Evolutionary conservation across 2,888 invertebrate species (phyloP), one percentile per base, ranked within the genome.

Genomic region (Sphecodes monilicornis): DNA sequence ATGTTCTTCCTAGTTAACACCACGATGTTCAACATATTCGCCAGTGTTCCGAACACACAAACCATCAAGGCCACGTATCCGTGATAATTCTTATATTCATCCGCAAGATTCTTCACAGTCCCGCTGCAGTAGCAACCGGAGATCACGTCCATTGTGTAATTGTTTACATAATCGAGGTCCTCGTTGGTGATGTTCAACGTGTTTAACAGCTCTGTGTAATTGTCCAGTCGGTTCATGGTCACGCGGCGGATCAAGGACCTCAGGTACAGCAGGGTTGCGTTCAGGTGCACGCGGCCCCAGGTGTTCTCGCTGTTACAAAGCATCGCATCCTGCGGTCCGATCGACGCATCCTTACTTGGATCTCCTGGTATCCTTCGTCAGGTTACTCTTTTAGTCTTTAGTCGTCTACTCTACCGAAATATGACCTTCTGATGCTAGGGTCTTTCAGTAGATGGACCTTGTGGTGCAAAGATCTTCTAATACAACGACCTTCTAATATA

Each of bases 21-120:
- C 3, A 98, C 97, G 82, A 98, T 97, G 95, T 98, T 99, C 90
- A 98, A 95, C 16, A 97, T 96, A 93, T 98, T 99, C 22, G 98
- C 97, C 76, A 98, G 96, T 26, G 97, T 97, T 22, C 98, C 98
- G 93, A 98, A 98, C 87, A 98, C 95, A 93, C 98, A 98, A 18
- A 98, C 97, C 90, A 97, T 95, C 22, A 98, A 95, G 76, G 98
- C 97, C 86, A 98, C 96, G 94, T 98, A 98, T 83, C 98, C 98
- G 94, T 99, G 98, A 84, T 97, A 96, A 74, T 96, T 95, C 86
- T 96, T 96, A 94, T 98, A 98, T 0, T 95, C 95, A 2, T 96
- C 93, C 29, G 97, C 95, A 78, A 97, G 93, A 71, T 96, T 96
- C 68, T 96, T 95, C 77, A 97, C 95, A 72, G 95, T 95, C 0